A percentile compares a stretch with the other conserved stretches of the same genome.
Evolutionary conservation across 2,888 invertebrate genomes (phyloP).

Genomic region (Brachyptera risi): DNA sequence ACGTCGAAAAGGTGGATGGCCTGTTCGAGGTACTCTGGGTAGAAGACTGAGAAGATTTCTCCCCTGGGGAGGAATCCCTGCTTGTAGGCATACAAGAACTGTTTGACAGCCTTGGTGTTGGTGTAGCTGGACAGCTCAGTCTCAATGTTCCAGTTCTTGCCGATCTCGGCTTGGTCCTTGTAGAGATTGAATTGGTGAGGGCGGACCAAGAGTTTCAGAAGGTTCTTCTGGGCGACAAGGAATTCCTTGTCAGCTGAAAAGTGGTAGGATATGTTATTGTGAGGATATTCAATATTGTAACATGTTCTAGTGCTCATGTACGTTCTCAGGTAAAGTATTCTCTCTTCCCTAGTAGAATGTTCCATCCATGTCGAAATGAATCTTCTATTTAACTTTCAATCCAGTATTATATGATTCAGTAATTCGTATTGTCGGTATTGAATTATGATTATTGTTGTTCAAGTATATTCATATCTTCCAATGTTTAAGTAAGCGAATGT

Average conservation of each 20-base stretch:
- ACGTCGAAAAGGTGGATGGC: conserved; percentile 51
- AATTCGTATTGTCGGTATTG: too few species aligned
- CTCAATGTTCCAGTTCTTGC: conserved; percentile 44
- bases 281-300: too few species aligned
- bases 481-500: too few species aligned
- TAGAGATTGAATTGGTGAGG: conserved; percentile 44
- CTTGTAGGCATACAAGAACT: conserved; percentile 35
- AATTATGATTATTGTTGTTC: too few species aligned
- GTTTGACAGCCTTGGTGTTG: conserved; percentile 36
- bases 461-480: too few species aligned
- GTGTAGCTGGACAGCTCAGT: conserved; percentile 45
- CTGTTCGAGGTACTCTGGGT: conserved; percentile 46
- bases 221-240: conserved; percentile 47
- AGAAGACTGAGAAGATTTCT: conserved; percentile 48
- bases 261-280: not conserved
- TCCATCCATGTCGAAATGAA: too few species aligned
- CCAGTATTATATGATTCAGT: too few species aligned
- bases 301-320: too few species aligned
- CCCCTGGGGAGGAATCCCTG: conserved; percentile 49
- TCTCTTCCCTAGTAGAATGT: too few species aligned
- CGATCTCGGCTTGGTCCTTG: conserved; percentile 45
- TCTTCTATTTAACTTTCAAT: too few species aligned
- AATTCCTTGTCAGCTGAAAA: conserved; percentile 40
- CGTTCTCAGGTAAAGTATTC: too few species aligned
- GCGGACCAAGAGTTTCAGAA: conserved; percentile 49